Evolutionary conservation across 2,797 vertebrate genomes (phyloP).

Genomic region (Scyliorhinus canicula): DNA sequence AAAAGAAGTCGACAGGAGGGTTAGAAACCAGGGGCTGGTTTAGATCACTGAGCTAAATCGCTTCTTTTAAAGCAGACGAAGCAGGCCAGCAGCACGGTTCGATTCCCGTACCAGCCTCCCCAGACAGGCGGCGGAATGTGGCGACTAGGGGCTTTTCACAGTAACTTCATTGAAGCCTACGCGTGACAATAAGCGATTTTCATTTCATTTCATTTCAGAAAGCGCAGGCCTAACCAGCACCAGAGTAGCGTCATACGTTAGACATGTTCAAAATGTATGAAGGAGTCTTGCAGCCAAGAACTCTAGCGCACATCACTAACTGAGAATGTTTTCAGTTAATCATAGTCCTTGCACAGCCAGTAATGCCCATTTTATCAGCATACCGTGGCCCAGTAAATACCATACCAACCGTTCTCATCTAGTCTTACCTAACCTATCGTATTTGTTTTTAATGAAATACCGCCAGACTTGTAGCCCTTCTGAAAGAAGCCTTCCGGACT

Average conservation of each 20-base stretch:
- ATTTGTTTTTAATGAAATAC: neutral
- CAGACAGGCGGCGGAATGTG: no score
- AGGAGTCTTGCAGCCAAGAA: neutral
- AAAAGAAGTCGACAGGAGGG: neutral
- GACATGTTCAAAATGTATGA: neutral
- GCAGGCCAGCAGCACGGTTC: no score
- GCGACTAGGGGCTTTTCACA: no score
- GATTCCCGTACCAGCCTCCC: no score
- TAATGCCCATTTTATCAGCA: neutral
- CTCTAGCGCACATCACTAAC: neutral
- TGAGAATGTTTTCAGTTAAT: neutral
- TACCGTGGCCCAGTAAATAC: neutral
- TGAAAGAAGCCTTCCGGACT: neutral
- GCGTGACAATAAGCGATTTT: no score
- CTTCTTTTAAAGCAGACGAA: no score
- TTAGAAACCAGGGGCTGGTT: no score
- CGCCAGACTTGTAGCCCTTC: neutral
- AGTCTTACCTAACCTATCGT: neutral
- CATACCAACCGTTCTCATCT: neutral
- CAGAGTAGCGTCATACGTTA: neutral
- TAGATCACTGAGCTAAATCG: no score
- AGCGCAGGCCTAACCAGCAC: neutral
- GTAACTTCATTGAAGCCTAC: no score
- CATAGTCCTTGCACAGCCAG: neutral
- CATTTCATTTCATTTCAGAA: no score